Base-by-base conservation (phyloP, 2,888 invertebrate genomes). In the Euclidia mi region DNA sequence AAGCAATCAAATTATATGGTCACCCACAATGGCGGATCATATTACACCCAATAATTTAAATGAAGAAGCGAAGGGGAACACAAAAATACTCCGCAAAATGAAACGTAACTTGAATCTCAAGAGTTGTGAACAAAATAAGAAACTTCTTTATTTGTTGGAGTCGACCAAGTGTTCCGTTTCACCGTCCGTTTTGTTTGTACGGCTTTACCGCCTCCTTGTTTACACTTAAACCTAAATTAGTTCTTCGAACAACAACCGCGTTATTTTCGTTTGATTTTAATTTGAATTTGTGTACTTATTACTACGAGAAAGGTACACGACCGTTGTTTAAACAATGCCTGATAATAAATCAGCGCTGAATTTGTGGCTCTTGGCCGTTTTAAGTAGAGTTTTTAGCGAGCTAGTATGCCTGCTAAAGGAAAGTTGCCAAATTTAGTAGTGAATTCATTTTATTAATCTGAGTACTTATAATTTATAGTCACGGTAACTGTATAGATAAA, bases 151-250 rank as follows among this genome's bases (percentile, higher is more conserved):
- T 59, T 68, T 65, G 53, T 47, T 31, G 52, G 52, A 53, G 37
- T 35, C 51, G 31, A 29, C 37, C 37, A 47, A 45, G 61, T 35
- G 55, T 68, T 64, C 55, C 64, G 71, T 69, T 65, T 59, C 69
- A 62, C 49, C 28, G 60, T 34, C 7, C 38, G 57, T 48, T 67
- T 61, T 66, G 58, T 65, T 74, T 67, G 52, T 65, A 67, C 17
- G 71, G 60, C 51, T 65, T 74, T 58, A 51, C 66, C 43, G 50
- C 57, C 41, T 50, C 12, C 58, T 61, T 74, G 74, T 74, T 74
- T 74, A 71, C 71, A 72, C 52, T 69, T 61, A 62, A 71, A 66
- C 58, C 69, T 59, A 61, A 73, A 74, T 74, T 74, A 69, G 74
- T 74, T 73, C 44, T 47, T 37, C 18, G 47, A 60, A 67, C 57